Base-by-base conservation (phyloP, 2,888 invertebrate species). In the Arge pagana region DNA sequence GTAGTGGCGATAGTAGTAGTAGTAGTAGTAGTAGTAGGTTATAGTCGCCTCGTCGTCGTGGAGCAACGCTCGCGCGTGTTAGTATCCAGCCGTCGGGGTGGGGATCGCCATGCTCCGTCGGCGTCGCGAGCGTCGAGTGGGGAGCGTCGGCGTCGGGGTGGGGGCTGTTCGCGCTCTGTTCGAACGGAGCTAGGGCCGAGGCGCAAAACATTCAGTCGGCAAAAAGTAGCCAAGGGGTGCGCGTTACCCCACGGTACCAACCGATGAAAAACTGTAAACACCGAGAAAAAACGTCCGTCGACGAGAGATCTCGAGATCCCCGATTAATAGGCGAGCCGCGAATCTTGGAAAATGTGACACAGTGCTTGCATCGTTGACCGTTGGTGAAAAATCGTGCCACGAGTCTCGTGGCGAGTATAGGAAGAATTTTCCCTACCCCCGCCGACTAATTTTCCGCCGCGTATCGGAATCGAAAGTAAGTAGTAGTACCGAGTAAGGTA, bases 121-220 rank as follows among this genome's bases (percentile, higher is more conserved):
- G 24, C 11, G 26, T n/a, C n/a, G n/a, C n/a, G n/a, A n/a, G n/a
- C n/a, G n/a, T n/a, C 10, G 28, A 53, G 56, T 57, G 58, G 55
- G 54, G 58, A 56, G 55, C 52, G 50, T 52, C 61, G 60, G 62
- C 66, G 48, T 62, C 62, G 64, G 48, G 50, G 50, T 42, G 50
- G 50, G 50, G 42, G 28, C 23, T 15, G 23, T 50, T 40, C 50
- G 41, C 50, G 50, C 50, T 50, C 50, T 31, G 50, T 41, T 45
- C 50, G 58, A 56, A 56, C 24, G 52, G 52, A 53, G 52, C 54
- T 52, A 55, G 55, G 58, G 58, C 58, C 59, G 68, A 69, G 65
- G 70, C 74, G 72, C 74, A 75, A 75, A 75, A 75, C 74, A 75
- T 76, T 75, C 74, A 76, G 76, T 76, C 74, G 74, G 75, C 75